Evolutionary conservation across 1,140 invertebrate genomes (phyloP).

Genomic region (Drosophila melanica): DNA sequence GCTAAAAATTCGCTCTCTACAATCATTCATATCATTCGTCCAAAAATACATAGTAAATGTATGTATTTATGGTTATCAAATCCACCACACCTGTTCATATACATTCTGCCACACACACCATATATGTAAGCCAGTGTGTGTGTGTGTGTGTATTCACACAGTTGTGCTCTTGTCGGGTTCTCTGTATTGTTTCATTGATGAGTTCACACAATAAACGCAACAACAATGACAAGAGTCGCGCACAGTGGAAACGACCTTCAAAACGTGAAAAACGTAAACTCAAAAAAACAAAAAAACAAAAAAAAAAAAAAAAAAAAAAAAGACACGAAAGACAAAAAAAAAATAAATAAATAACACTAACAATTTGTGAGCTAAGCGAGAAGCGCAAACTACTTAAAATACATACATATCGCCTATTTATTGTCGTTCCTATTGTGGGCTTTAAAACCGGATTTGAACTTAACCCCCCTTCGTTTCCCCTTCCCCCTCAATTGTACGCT

Average conservation of each 20-base stretch:
- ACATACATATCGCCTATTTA: conserved; percentile 49
- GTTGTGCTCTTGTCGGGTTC: conserved; percentile 13
- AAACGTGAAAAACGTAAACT: conserved; percentile 58
- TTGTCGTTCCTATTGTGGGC: conserved; percentile 54
- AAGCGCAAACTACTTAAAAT: conserved; percentile 46
- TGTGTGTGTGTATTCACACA: conserved; percentile 22
- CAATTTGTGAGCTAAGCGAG: conserved; percentile 40
- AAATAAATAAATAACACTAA: conserved; percentile 40
- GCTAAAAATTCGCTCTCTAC: conserved; percentile 10
- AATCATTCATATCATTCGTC: conserved; percentile 11
- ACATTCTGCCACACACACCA: background rate
- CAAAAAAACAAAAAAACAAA: conserved; percentile 23
- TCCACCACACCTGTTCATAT: conserved; percentile 10
- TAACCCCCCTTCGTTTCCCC: background rate
- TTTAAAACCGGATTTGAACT: conserved; percentile 49
- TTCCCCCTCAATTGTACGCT: background rate
- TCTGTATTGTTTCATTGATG: conserved; percentile 57
- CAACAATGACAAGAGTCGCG: conserved; percentile 32
- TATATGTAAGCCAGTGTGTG: background rate
- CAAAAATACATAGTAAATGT: background rate
- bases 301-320: conserved; percentile 19
- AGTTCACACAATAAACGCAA: conserved; percentile 39
- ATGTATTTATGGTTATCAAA: conserved; percentile 13
- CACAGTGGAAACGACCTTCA: conserved; percentile 58
- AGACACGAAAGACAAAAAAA: background rate